Base-by-base conservation (phyloP, 2,888 invertebrate species). In the Cylindroiulus punctatus region DNA sequence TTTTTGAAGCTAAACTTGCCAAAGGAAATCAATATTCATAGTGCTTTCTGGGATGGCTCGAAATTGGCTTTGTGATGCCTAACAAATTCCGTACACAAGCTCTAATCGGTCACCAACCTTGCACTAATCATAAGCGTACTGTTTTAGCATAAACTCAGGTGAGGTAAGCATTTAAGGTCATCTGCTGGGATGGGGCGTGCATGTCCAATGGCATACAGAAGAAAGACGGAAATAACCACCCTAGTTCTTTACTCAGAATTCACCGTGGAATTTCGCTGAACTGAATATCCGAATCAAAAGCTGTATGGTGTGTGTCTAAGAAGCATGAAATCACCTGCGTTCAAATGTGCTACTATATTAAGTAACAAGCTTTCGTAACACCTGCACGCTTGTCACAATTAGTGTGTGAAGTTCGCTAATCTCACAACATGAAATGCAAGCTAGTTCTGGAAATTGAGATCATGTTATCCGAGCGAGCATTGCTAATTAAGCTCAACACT, bases 111-210 rank as follows among this genome's bases (percentile, higher is more conserved):
- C 76, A 76, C 76, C 76, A 76, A 76, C 76, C 76, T 76, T 76
- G 10, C 26, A 30, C 76, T 76, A 76, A 76, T 76, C 76, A 30
- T 30, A 30, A 76, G 76, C 76, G 76, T 14, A 30, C 14, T 30
- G 76, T 76, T 76, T 76, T 76, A 76, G 30, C 76, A 76, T 76
- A 76, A 76, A 76, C 76, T 76, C 76, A 76, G 76, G 76, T 76
- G 30, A 76, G 76, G 76, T 76, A 76, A 76, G 76, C 76, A 76
- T 76, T 26, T 26, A 30, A 76, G 76, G 76, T 76, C 76, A 30
- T 30, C 76, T 76, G 76, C 76, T 76, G 76, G 30, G 76, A 76
- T 76, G 76, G 76, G 76, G 76, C 76, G 76, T 76, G 76, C 76
- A 76, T 76, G 76, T 76, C 76, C 76, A 76, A 76, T 76, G 30